Conservation (phyloP, 2,797 vertebrate genomes). For the Xenopus petersii region DNA sequence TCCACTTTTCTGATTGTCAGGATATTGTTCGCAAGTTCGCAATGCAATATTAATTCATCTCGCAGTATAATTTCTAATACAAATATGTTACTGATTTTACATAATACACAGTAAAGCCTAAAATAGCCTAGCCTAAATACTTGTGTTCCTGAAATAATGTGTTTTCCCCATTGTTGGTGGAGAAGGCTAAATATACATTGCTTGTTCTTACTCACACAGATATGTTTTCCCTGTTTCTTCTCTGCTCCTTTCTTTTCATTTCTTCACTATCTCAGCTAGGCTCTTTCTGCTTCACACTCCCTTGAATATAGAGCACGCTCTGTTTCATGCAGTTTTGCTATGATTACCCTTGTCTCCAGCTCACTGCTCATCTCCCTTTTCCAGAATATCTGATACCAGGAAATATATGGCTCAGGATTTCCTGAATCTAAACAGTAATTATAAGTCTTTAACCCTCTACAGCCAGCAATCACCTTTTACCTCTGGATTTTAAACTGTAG, state of each 20-base stretch:
- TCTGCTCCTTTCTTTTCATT: conserved; percentile 40
- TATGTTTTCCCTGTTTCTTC: conserved; percentile 29
- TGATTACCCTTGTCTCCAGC: conserved; percentile 47
- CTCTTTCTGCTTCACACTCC: conserved; percentile 45
- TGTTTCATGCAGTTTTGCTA: conserved; percentile 49
- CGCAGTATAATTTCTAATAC: too few relatives aligned
- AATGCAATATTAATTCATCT: too few relatives aligned
- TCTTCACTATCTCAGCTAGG: conserved; percentile 41
- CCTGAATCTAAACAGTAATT: conserved; percentile 32
- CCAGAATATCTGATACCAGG: conserved; percentile 41
- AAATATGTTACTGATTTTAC: too few relatives aligned
- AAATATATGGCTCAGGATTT: conserved; percentile 31
- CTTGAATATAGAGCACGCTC: conserved; percentile 44
- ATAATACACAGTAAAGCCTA: too few relatives aligned
- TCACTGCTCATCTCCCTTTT: conserved; percentile 43
- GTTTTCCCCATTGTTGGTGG: conserved; percentile 2
- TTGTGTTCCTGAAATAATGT: not conserved
- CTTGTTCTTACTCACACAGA: conserved; percentile 17
- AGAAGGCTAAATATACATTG: conserved; percentile 5
- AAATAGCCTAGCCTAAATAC: not conserved
- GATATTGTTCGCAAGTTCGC: too few relatives aligned
- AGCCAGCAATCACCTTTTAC: not conserved
- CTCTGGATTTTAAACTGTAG: too few relatives aligned
- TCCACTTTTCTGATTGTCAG: too few relatives aligned
- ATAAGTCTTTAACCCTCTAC: conserved; percentile 22